phyloP scores from a whole-genome alignment of 2,888 invertebrate species.

The Aphidoletes aphidimyza region DNA sequence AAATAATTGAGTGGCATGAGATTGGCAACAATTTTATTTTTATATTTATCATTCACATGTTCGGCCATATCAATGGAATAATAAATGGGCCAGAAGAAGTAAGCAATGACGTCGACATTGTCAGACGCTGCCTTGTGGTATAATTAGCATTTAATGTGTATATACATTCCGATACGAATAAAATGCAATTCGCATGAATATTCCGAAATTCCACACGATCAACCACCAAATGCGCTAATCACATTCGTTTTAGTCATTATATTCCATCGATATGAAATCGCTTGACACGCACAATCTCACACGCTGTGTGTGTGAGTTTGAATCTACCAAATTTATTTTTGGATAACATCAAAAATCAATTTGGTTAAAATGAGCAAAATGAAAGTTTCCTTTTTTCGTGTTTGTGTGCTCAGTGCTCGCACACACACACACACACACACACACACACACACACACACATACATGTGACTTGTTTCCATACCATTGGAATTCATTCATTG shows the following conservation, averaged over 20 bases:
- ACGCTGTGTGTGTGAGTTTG: too few relatives aligned
- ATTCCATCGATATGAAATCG: not conserved
- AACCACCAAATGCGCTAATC: not conserved
- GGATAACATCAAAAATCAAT: slow-evolving; percentile 38
- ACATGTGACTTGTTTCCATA: too few relatives aligned
- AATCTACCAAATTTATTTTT: not conserved
- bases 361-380: not conserved
- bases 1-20: slow-evolving; percentile 21
- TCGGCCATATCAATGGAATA: not conserved
- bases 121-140: not conserved
- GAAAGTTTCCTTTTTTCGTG: not conserved
- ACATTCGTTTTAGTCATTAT: not conserved
- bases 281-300: not conserved
- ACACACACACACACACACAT: too few relatives aligned
- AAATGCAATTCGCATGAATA: not conserved
- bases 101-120: too few relatives aligned
- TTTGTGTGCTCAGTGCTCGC: too few relatives aligned
- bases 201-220: not conserved
- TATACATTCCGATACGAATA: too few relatives aligned
- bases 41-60: slow-evolving; percentile 21
- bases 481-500: not conserved
- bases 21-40: slow-evolving; percentile 30
- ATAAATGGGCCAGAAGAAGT: too few relatives aligned
- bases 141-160: slow-evolving; percentile 24
- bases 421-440: too few relatives aligned